These are phyloP conservation scores for Tapera naevia DNA, from an alignment of 2,797 vertebrate species.

Conservation along the genomic window DNA sequence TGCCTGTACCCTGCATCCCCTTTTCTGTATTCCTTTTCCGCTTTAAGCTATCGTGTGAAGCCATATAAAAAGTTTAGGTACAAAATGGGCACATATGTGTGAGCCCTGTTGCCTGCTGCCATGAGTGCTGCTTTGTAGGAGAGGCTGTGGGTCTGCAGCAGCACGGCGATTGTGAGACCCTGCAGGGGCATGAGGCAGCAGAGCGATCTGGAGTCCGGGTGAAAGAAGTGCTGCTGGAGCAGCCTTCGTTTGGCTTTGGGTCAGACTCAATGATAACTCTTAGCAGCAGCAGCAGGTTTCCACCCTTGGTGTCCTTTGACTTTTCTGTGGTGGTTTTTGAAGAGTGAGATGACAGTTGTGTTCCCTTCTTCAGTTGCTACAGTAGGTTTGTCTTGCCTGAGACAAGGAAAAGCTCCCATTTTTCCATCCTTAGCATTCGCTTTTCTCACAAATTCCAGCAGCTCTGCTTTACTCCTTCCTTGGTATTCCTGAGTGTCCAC, in stretches of 20 bases:
- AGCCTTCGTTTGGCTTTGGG: not conserved
- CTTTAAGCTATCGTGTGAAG: not conserved
- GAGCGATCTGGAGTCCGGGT: not conserved
- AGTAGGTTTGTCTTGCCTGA: not conserved
- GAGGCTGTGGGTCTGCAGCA: not conserved
- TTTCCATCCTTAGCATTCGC: not conserved
- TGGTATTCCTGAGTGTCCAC: not conserved
- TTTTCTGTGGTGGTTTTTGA: not conserved
- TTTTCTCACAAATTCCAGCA: not conserved
- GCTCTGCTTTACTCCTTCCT: not conserved
- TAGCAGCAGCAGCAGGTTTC: not conserved
- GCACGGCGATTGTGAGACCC: not conserved
- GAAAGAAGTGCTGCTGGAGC: not conserved
- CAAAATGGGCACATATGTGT: not conserved
- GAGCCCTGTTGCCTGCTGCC: not conserved
- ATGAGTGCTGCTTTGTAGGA: fast-evolving
- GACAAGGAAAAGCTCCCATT: not conserved
- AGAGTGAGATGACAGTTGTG: not conserved
- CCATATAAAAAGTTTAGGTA: not conserved
- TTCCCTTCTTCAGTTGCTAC: not conserved
- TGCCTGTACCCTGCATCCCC: not conserved
- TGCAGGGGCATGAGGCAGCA: not conserved
- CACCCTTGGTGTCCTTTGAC: not conserved
- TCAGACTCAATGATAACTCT: not conserved
- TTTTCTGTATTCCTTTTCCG: not conserved